Evolutionary conservation across 2,113 vertebrate genomes (phyloP).

Genomic region (Colinus virginianus): DNA sequence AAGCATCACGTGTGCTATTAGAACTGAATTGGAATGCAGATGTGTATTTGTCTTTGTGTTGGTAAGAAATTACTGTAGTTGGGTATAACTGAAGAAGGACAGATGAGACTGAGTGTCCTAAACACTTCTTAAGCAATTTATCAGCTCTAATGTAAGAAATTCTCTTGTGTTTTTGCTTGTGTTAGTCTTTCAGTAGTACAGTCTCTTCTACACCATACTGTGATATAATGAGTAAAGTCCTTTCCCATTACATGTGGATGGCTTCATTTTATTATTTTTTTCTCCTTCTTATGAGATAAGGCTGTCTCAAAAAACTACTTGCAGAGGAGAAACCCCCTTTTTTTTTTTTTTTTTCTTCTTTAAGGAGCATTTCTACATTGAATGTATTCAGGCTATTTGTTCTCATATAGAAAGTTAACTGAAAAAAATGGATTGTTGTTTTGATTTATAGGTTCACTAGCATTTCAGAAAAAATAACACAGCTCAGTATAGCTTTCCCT

Average conservation of each 20-base stretch:
- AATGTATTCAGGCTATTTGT: background rate
- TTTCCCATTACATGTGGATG: background rate
- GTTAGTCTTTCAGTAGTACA: background rate
- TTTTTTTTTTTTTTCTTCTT: background rate
- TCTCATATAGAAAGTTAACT: background rate
- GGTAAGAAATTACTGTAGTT: background rate
- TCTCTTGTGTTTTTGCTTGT: background rate
- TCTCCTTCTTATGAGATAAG: background rate
- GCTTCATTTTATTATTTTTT: no score
- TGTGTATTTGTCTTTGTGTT: background rate
- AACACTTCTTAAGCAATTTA: background rate
- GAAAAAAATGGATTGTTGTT: background rate
- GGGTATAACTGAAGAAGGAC: background rate
- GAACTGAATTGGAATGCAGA: background rate
- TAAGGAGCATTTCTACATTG: background rate
- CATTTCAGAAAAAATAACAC: background rate
- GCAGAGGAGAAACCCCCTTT: background rate
- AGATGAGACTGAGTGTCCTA: background rate
- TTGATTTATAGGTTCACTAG: background rate
- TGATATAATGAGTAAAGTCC: background rate
- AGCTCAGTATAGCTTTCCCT: background rate
- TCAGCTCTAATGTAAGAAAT: background rate
- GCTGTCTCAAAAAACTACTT: background rate
- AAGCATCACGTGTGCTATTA: background rate
- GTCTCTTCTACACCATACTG: background rate